These are phyloP conservation scores for Actinostola sp. DNA, from an alignment of 92 coral and sea anemone species.

Conservation along the genomic window DNA sequence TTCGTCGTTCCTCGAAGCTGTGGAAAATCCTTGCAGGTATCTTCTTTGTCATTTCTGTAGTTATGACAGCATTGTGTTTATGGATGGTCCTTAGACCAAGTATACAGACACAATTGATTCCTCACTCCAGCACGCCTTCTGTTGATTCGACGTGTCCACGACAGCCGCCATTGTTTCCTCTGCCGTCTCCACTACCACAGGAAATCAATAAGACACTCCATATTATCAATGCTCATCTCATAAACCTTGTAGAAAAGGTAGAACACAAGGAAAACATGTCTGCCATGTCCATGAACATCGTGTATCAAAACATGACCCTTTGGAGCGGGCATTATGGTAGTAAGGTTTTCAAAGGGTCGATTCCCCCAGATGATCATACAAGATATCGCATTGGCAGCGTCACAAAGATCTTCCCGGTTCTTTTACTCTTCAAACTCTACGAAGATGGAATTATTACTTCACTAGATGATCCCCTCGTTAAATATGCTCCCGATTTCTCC, in stretches of 20 bases:
- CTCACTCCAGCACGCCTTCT: background rate
- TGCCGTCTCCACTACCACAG: conserved; percentile 40
- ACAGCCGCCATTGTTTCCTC: conserved; percentile 28
- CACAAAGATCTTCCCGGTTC: conserved; percentile 48
- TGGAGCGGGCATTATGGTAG: conserved; percentile 56
- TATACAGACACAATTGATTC: background rate
- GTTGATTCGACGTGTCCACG: background rate
- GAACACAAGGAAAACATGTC: conserved; percentile 25
- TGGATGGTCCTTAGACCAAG: conserved; percentile 36
- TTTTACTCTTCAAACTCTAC: conserved; percentile 41
- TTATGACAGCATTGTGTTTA: conserved; percentile 37
- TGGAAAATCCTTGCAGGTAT: conserved; percentile 42
- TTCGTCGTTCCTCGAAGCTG: conserved; percentile 10
- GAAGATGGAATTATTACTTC: conserved; percentile 51
- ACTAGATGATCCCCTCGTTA: conserved; percentile 47
- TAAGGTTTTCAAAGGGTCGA: conserved; percentile 33
- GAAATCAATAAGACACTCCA: conserved; percentile 23
- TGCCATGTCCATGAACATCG: conserved; percentile 39
- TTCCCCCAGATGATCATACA: conserved; percentile 44
- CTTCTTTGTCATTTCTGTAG: conserved; percentile 25
- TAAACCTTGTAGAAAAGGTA: conserved; percentile 16
- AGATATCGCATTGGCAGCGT: conserved; percentile 54
- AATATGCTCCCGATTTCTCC: conserved; percentile 42
- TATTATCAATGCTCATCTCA: conserved; percentile 18
- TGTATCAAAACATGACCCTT: conserved; percentile 24